Conservation (phyloP, 1,140 invertebrate genomes). For the Patella vulgata region DNA sequence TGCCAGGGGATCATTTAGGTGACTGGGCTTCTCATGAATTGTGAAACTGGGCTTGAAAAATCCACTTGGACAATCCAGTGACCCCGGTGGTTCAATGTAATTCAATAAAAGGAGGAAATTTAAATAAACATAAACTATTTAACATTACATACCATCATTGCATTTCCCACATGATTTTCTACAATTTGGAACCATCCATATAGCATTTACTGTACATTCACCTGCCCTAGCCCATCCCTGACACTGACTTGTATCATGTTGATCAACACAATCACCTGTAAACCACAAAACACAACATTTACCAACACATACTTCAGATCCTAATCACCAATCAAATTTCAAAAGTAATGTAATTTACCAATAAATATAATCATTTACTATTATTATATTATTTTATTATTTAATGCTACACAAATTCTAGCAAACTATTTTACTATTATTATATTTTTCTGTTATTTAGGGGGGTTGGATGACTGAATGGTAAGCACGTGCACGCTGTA, state of each 20-base stretch:
- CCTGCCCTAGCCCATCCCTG: constrained; percentile 33
- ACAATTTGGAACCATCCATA: constrained; percentile 55
- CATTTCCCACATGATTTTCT: constrained; percentile 47
- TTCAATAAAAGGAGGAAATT: no score
- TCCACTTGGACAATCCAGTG: no score
- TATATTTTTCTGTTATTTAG: no score
- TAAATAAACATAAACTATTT: no score
- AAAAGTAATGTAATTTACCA: neutral
- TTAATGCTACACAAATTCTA: neutral
- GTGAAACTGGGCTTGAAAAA: no score
- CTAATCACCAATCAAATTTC: neutral
- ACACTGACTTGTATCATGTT: constrained; percentile 34
- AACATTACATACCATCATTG: constrained; percentile 38
- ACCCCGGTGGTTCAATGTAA: no score
- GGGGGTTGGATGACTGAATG: no score
- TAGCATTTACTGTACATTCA: constrained; percentile 47
- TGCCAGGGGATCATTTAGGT: no score
- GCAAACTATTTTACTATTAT: constrained; percentile 5
- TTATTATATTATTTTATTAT: neutral
- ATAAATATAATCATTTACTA: neutral
- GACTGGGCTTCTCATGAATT: no score
- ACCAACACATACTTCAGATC: no score
- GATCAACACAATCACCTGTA: constrained; percentile 31
- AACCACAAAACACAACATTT: neutral
- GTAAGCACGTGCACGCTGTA: no score